phyloP scores from a whole-genome alignment of 2,113 vertebrate genomes.

The Coryphaenoides rupestris region DNA sequence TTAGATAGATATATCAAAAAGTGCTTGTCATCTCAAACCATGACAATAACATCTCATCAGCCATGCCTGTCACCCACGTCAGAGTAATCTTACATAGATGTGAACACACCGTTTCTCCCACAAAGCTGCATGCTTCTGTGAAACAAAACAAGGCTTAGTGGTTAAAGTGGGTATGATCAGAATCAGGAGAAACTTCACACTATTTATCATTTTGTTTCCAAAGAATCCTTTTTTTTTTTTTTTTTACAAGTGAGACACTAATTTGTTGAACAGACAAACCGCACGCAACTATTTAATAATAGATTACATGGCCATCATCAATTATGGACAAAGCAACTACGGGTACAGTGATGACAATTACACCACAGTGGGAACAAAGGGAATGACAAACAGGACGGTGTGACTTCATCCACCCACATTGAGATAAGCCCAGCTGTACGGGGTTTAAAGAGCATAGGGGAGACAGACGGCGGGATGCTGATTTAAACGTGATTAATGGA shows the following conservation, averaged over 20 bases:
- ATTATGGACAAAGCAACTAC: constrained; percentile 39
- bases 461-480: constrained; percentile 52
- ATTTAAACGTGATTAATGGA: constrained; percentile 71
- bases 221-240: too few species aligned
- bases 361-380: neutral
- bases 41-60: constrained; percentile 1
- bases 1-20: constrained; percentile 47
- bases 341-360: constrained; percentile 22
- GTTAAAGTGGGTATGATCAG: neutral
- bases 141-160: neutral
- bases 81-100: neutral
- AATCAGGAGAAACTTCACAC: neutral
- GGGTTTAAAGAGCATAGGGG: constrained; percentile 42
- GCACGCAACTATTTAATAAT: constrained; percentile 24
- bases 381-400: constrained; percentile 42
- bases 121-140: neutral
- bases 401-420: constrained; percentile 64
- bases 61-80: too few species aligned
- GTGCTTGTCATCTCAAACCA: constrained; percentile 28
- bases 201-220: constrained; percentile 22
- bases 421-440: constrained; percentile 55
- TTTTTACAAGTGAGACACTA: constrained; percentile 42
- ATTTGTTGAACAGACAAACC: constrained; percentile 3
- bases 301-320: constrained; percentile 33
- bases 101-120: neutral